Evolutionary conservation across 2,113 vertebrate genomes (phyloP), one percentile per base, ranked within the genome.

Genomic region (Aplodontia rufa): DNA sequence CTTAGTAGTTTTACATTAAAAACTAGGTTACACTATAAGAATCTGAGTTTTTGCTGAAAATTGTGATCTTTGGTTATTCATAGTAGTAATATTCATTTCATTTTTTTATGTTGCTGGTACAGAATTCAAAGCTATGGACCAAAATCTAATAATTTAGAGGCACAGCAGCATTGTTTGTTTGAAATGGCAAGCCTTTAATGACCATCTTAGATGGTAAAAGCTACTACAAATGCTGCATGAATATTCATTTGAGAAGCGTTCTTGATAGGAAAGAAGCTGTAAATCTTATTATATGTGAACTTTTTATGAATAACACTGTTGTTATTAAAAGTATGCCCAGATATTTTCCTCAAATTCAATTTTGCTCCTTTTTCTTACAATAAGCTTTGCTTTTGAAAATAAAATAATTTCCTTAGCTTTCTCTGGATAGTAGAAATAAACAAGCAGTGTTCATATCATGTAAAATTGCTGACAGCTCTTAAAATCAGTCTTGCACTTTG

Each of bases 101-200:
- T 45, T 94, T 0, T 97, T 98, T 97, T 97, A 75, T 11, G 28
- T 84, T 97, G 49, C 96, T 78, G 7, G 93, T 96, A 16, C 11
- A 96, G 68, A 62, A 93, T 95, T 97, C 84, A 80, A 92, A 98
- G 88, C 90, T n/a, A 62, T 91, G 90, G 83, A 92, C 72, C 69
- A 93, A 80, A 93, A 90, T 87, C 96, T 97, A 87, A 88, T 98
- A 68, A 97, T 96, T 98, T 97, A 96, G 2, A 85, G 94, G 68
- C 69, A 85, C 91, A 92, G 87, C 94, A 91, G 88, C 93, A 84
- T 85, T 90, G 71, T 45, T 93, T 87, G 58, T 51, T 51, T 89
- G 5, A 71, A 86, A 94, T 97, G 97, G 97, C 97, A 96, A 95
- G 93, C 42, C 95, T 97, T 97, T 97, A 98, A 98, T 97, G 97